These are phyloP conservation scores for Cryptus viduatorius DNA, from an alignment of 2,888 invertebrate species.

Conservation along the genomic window DNA sequence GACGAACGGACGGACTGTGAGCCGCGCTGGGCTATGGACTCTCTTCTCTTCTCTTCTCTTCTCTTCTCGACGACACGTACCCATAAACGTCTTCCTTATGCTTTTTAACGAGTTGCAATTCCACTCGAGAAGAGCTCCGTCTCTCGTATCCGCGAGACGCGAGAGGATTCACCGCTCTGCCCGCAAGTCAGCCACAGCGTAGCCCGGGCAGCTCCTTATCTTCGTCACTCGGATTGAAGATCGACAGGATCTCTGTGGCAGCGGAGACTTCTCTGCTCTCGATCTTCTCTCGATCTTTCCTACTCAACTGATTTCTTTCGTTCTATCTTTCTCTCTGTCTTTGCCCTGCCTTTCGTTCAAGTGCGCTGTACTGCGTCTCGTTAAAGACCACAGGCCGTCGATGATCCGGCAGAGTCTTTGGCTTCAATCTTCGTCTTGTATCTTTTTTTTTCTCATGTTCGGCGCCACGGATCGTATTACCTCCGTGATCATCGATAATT, in stretches of 20 bases:
- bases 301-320: conserved; percentile 36
- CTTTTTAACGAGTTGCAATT: conserved; percentile 73
- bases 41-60: conserved; percentile 23
- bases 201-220: conserved; percentile 65
- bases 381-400: conserved; percentile 52
- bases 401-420: conserved; percentile 60
- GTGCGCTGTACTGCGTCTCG: conserved; percentile 46
- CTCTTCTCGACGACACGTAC: conserved; percentile 62
- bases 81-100: conserved; percentile 75
- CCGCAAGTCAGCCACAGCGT: conserved; percentile 7
- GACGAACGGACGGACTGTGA: conserved; percentile 53
- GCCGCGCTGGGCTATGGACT: conserved; percentile 35
- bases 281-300: conserved; percentile 61
- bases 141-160: conserved; percentile 53
- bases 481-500: conserved; percentile 29
- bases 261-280: conserved; percentile 56
- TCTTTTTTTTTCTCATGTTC: conserved; percentile 14
- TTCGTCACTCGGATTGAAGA: conserved; percentile 71
- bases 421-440: conserved; percentile 33
- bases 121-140: conserved; percentile 58
- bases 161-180: conserved; percentile 54
- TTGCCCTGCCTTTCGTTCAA: conserved; percentile 29
- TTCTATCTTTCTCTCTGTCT: conserved; percentile 11
- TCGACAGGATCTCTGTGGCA: conserved; percentile 70
- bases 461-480: conserved; percentile 21